Evolutionary conservation across 1,140 invertebrate genomes (phyloP).

Genomic region (Rhagoletis zephyria): DNA sequence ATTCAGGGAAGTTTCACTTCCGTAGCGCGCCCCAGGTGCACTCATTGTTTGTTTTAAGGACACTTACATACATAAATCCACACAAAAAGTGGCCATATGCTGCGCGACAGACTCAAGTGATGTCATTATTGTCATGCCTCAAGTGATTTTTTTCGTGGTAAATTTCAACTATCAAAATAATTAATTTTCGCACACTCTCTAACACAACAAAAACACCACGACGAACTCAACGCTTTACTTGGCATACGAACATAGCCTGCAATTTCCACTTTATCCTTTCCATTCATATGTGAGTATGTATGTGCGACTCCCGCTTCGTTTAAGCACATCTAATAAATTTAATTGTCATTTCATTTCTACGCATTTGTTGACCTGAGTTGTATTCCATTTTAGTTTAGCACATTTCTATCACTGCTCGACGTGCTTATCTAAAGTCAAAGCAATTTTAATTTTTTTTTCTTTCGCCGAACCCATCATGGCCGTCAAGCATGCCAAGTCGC

Average conservation of each 20-base stretch:
- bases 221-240: not conserved
- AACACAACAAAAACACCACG: not conserved
- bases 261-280: not conserved
- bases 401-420: conserved; percentile 39
- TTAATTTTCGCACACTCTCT: not conserved
- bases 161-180: conserved; percentile 29
- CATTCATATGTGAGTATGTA: too few species aligned
- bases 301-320: not conserved
- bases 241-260: not conserved
- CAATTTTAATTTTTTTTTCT: conserved; percentile 66
- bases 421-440: conserved; percentile 72
- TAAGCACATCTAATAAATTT: conserved; percentile 51
- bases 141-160: conserved; percentile 38
- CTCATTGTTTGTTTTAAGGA: too few species aligned
- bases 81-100: not conserved
- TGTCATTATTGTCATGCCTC: conserved; percentile 40
- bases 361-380: not conserved
- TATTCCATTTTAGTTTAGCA: conserved; percentile 15
- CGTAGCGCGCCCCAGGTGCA: too few species aligned
- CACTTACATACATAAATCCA: not conserved
- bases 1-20: too few species aligned
- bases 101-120: not conserved
- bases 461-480: conserved; percentile 65
- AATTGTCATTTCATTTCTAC: conserved; percentile 45
- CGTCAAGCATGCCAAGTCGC: conserved; percentile 65